Percentiles rank a stretch among this genome's conserved stretches.
These are phyloP conservation scores for Diplazon laetatorius DNA, from an alignment of 2,888 invertebrate genomes.

Conservation along the genomic window DNA sequence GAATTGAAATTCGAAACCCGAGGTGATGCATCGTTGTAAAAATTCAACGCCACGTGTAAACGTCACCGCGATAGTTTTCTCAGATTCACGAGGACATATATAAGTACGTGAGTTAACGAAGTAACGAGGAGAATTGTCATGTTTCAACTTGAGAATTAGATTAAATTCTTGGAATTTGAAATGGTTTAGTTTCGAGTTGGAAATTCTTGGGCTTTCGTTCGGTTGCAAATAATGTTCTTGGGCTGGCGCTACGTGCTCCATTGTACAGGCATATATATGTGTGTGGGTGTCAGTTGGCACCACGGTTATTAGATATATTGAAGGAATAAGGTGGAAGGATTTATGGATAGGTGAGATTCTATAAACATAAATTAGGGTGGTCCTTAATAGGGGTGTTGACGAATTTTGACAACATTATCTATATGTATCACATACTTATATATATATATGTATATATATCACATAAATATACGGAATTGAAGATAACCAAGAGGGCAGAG, in stretches of 20 bases:
- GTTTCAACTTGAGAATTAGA: constrained; percentile 4
- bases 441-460: not conserved
- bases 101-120: not conserved
- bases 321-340: constrained; percentile 22
- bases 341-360: constrained; percentile 11
- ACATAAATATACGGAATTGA: constrained; percentile 14
- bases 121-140: constrained; percentile 23
- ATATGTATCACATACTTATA: not conserved
- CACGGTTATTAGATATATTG: constrained; percentile 2
- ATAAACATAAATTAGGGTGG: no score
- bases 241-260: constrained; percentile 9
- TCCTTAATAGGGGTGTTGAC: no score
- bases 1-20: no score
- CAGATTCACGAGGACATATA: not conserved
- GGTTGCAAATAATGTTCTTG: constrained; percentile 19
- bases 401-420: no score
- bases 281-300: not conserved
- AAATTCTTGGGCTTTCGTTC: constrained; percentile 39
- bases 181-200: constrained; percentile 4
- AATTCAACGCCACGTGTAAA: no score
- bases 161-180: constrained; percentile 43
- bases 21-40: no score
- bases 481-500: constrained; percentile 55
- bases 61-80: not conserved
- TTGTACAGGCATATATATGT: not conserved